Evolutionary conservation across 2,888 invertebrate genomes (phyloP).

Genomic region (Orthosia cruda): DNA sequence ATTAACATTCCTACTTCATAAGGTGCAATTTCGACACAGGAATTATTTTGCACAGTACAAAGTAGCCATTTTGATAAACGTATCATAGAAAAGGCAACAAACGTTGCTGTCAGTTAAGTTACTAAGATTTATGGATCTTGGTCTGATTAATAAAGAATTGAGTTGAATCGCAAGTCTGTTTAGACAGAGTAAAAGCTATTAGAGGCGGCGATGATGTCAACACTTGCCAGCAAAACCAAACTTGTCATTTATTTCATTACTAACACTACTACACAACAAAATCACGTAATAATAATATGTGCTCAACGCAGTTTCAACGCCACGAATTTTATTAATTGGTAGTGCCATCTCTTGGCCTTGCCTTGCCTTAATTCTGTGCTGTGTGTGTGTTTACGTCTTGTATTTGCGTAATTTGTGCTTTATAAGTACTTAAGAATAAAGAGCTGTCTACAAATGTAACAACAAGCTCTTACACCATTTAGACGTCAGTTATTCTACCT

Average conservation of each 20-base stretch:
- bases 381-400: not conserved
- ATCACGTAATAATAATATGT: too few species aligned
- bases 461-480: not conserved
- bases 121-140: not conserved
- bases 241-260: too few species aligned
- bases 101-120: not conserved
- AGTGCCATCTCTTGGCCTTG: not conserved
- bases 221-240: too few species aligned
- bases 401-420: not conserved
- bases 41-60: not conserved
- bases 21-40: not conserved
- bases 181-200: too few species aligned
- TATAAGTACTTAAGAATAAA: not conserved
- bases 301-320: too few species aligned
- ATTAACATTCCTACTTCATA: not conserved
- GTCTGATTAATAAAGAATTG: not conserved
- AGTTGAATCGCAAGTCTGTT: too few species aligned
- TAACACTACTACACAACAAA: too few species aligned
- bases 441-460: too few species aligned
- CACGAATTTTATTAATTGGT: not conserved
- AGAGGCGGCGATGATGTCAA: too few species aligned
- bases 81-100: not conserved
- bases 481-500: conserved; percentile 1
- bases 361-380: not conserved
- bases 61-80: not conserved